Base-by-base conservation (phyloP, 2,113 vertebrate species). In the Struthio camelus region DNA sequence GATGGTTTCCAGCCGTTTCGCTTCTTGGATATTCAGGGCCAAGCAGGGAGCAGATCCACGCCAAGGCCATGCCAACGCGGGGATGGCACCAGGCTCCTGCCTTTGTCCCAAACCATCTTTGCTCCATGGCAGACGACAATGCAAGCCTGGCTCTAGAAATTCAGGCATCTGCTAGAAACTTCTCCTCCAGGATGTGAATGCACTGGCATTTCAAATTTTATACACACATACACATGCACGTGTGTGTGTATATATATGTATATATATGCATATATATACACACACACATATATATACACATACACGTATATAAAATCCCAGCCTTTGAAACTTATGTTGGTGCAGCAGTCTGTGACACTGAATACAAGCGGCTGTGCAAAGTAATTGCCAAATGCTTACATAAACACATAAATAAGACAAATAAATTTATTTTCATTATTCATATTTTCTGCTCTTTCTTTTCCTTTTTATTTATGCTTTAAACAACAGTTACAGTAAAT, bases 401-500 rank as follows among this genome's bases (percentile, higher is more conserved):
- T 97, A 97, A 97, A 98, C 95, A 95, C 96, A 97, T 97, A 96
- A 98, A 98, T 97, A 98, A 98, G 98, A 96, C 81, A 96, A 97
- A 98, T 91, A 95, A 96, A 97, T 98, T 97, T 97, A 95, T 97
- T 98, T 98, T 97, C 97, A 96, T 98, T 97, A 97, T 97, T 98
- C 94, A 89, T 96, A 95, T 97, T 97, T 97, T 87, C 87, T 89
- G 54, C 78, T 95, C 85, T 94, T 97, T 95, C 88, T 90, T 97
- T 90, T 94, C 79, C 96, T 96, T 96, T 95, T 98, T 98, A 98
- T 98, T 98, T 98, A 97, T 97, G 96, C 92, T 95, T 97, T 97
- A 97, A 98, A 98, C 97, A 98, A 97, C 25, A 10, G 97, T 97
- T 98, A 97, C 97, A 95, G 97, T 97, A 98, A 98, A 98, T 98